Evolutionary conservation across 2,888 invertebrate species (phyloP).

Genomic region (Apodemia hepburni): DNA sequence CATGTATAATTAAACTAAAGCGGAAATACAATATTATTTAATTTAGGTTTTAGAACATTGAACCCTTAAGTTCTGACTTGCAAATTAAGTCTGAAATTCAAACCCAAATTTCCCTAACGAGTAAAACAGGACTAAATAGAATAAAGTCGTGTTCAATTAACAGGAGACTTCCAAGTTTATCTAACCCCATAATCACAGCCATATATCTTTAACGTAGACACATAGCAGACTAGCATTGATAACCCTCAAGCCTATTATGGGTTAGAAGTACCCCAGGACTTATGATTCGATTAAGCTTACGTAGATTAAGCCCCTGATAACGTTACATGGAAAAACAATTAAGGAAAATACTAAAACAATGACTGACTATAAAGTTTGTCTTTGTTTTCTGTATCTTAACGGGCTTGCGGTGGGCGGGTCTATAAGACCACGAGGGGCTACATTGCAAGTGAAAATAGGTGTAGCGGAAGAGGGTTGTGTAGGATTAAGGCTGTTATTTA

Average conservation of each 20-base stretch:
- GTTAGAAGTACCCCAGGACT: slow-evolving; percentile 43
- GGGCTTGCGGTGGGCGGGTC: slow-evolving; percentile 61
- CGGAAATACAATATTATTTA: not conserved
- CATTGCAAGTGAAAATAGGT: slow-evolving; percentile 41
- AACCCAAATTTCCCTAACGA: slow-evolving; percentile 17
- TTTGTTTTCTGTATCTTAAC: slow-evolving; percentile 68
- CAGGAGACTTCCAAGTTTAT: slow-evolving; percentile 37
- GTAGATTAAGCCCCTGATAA: slow-evolving; percentile 65
- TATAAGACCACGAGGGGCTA: slow-evolving; percentile 44
- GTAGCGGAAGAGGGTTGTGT: slow-evolving; percentile 58
- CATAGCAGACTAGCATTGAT: slow-evolving; percentile 52
- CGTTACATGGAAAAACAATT: slow-evolving; percentile 77
- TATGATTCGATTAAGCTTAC: slow-evolving; percentile 68
- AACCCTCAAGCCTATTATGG: slow-evolving; percentile 42
- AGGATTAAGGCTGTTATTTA: slow-evolving; percentile 62
- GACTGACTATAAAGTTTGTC: slow-evolving; percentile 66
- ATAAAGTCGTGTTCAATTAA: slow-evolving; percentile 35
- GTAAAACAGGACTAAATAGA: slow-evolving; percentile 24
- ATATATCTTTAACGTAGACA: slow-evolving; percentile 55
- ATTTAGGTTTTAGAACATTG: not conserved
- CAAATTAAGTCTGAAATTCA: slow-evolving; percentile 9
- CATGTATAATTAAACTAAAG: too few species aligned
- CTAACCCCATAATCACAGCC: slow-evolving; percentile 49
- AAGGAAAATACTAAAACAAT: slow-evolving; percentile 70
- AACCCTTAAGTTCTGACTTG: not conserved